Conservation (phyloP, 2,797 vertebrate genomes). For the Cossypha polioptera region DNA sequence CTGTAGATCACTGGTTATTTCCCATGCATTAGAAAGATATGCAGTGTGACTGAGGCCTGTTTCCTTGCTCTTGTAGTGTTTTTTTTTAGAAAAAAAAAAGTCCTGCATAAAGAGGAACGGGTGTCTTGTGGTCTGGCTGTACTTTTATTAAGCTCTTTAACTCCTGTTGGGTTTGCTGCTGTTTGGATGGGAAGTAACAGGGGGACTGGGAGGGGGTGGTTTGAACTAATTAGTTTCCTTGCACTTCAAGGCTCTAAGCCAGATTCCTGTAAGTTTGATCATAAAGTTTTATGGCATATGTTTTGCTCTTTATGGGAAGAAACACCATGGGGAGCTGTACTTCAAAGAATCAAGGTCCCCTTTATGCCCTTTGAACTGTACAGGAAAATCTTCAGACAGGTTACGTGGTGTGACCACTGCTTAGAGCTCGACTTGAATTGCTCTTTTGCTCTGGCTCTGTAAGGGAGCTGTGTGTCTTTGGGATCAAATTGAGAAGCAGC, state of each 20-base stretch:
- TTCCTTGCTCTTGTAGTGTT: neutral
- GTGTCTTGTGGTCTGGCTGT: constrained; percentile 46
- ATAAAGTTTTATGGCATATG: constrained; percentile 49
- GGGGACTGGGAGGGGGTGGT: neutral
- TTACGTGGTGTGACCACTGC: neutral
- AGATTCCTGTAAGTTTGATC: constrained; percentile 36
- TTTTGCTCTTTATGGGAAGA: constrained; percentile 57
- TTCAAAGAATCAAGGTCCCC: constrained; percentile 56
- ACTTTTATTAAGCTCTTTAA: constrained; percentile 38
- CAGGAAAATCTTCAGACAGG: constrained; percentile 18
- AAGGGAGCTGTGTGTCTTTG: neutral
- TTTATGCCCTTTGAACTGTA: constrained; percentile 34
- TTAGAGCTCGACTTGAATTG: neutral
- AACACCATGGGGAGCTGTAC: constrained; percentile 40
- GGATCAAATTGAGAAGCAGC: neutral
- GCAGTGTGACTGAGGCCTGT: neutral
- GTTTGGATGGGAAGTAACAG: constrained; percentile 56
- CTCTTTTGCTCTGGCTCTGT: neutral
- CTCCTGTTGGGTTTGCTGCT: constrained; percentile 43
- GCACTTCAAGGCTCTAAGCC: constrained; percentile 41
- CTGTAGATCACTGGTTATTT: neutral
- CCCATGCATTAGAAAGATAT: neutral
- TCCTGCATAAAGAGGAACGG: neutral
- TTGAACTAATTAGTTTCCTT: constrained; percentile 70
- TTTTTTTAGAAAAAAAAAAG: neutral